Percentiles rank a stretch among this genome's conserved stretches.
Evolutionary conservation across 2,797 vertebrate species (phyloP).

Genomic region (Enteromius argenteus): DNA sequence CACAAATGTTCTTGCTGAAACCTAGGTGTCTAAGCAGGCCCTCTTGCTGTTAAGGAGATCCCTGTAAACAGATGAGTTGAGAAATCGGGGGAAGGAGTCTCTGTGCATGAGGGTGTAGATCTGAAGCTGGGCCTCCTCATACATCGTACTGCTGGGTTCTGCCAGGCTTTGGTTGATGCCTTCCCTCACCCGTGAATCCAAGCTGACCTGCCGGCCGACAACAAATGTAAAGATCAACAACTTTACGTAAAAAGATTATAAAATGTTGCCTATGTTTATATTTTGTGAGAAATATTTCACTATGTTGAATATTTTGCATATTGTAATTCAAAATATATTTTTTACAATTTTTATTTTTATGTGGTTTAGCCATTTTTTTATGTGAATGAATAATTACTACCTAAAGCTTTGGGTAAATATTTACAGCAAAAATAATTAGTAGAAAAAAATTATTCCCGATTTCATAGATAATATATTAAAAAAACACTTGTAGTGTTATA

Average conservation of each 20-base stretch:
- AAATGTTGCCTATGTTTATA: neutral
- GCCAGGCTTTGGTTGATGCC: conserved; percentile 93
- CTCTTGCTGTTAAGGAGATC: conserved; percentile 93
- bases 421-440: neutral
- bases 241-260: neutral
- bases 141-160: conserved; percentile 93
- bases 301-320: neutral
- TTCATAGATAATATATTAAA: neutral
- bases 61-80: conserved; percentile 98
- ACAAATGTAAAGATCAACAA: neutral
- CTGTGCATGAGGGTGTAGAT: conserved; percentile 99
- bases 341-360: neutral
- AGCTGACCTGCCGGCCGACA: conserved; percentile 87
- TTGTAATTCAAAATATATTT: neutral
- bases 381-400: neutral
- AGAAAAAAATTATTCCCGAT: neutral
- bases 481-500: no score
- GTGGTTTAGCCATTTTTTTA: neutral
- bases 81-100: conserved; percentile 98
- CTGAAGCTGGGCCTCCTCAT: conserved; percentile 98
- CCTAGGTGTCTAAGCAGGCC: conserved; percentile 92
- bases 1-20: conserved; percentile 60
- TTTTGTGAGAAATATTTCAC: neutral
- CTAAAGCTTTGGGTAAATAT: neutral
- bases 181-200: conserved; percentile 97